Conservation (phyloP, 2,113 vertebrate species). For the Nibea albiflora region DNA sequence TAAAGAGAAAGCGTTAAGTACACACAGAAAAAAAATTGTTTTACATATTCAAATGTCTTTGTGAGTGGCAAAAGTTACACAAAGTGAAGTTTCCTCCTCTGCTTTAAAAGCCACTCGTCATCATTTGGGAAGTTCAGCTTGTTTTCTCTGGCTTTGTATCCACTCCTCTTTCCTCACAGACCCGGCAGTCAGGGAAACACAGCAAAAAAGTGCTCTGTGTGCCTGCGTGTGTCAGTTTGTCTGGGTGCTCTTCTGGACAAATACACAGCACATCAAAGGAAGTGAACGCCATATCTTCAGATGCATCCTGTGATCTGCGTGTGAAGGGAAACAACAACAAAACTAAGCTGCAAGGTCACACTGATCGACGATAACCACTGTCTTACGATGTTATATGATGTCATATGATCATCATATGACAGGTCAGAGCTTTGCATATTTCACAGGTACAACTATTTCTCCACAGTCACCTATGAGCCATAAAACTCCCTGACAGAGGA, state of each 20-base stretch:
- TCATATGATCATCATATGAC: slow-evolving; percentile 53
- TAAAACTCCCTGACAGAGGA: slow-evolving; percentile 4
- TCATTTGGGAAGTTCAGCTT: neutral
- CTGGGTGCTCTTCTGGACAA: slow-evolving; percentile 5
- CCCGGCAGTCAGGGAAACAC: slow-evolving; percentile 1
- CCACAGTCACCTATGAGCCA: neutral
- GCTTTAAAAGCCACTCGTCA: slow-evolving; percentile 17
- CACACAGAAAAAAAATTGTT: neutral
- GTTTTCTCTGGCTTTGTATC: neutral
- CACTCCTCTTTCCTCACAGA: neutral
- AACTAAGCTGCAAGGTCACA: neutral
- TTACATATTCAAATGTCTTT: neutral
- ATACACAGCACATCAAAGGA: neutral
- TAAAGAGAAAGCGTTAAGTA: neutral
- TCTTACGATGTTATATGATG: too few relatives aligned
- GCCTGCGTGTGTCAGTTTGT: neutral
- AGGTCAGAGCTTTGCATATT: neutral
- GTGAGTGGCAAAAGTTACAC: neutral
- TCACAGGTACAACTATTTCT: neutral
- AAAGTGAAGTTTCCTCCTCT: neutral
- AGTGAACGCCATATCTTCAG: neutral
- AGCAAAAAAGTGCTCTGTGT: neutral
- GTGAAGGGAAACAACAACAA: neutral
- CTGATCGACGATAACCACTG: neutral
- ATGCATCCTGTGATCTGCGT: slow-evolving; percentile 28